Percentiles rank a stretch among this genome's conserved stretches.
Conservation (phyloP, 2,113 vertebrate species). For the Heptranchias perlo region DNA sequence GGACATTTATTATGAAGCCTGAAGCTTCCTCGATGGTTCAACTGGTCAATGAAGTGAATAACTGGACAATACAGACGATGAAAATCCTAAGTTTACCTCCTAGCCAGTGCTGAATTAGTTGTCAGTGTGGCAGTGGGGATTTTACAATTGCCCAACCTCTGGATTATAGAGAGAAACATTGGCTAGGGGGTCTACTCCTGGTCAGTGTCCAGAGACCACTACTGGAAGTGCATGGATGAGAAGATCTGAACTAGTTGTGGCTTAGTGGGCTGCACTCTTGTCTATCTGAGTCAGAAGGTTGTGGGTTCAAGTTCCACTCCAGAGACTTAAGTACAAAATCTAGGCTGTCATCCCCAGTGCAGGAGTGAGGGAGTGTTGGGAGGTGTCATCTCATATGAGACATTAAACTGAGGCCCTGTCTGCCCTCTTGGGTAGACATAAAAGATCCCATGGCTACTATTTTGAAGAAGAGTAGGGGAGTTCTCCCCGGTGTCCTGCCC, state of each 20-base stretch:
- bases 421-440: too few species aligned
- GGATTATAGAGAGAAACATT: not conserved
- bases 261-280: not conserved
- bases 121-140: not conserved
- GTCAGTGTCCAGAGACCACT: not conserved
- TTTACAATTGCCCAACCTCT: not conserved
- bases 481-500: too few species aligned
- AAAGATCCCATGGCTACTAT: too few species aligned
- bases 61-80: not conserved
- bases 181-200: not conserved
- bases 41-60: not conserved
- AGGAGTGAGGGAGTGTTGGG: not conserved
- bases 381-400: not conserved
- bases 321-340: not conserved
- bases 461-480: too few species aligned
- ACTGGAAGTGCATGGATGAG: not conserved
- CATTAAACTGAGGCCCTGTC: too few species aligned
- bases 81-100: not conserved
- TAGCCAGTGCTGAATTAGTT: not conserved
- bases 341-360: not conserved
- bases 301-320: not conserved
- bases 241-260: not conserved
- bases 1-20: not conserved
- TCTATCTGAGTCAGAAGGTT: not conserved
- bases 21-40: too few species aligned